Conservation (phyloP, 2,113 vertebrate genomes). For the Callospermophilus lateralis region DNA sequence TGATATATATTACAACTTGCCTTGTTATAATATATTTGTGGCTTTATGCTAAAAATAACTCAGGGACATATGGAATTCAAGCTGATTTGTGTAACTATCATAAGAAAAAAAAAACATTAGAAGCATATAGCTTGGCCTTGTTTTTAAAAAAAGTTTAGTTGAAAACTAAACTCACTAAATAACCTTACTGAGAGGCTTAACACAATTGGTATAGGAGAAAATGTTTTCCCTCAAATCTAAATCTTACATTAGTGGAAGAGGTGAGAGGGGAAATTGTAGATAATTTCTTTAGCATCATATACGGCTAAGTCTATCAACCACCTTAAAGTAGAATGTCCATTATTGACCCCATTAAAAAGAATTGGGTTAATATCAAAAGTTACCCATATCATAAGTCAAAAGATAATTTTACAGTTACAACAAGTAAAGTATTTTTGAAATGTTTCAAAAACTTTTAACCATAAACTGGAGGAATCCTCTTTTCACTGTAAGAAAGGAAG, state of each 20-base stretch:
- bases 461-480: slow-evolving; percentile 88
- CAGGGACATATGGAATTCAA: slow-evolving; percentile 90
- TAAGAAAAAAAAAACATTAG: slow-evolving; percentile 89
- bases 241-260: slow-evolving; percentile 78
- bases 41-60: slow-evolving; percentile 92
- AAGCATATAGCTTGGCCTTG: slow-evolving; percentile 86
- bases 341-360: slow-evolving; percentile 81
- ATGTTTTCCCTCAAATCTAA: slow-evolving; percentile 79
- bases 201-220: slow-evolving; percentile 78
- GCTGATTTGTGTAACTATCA: slow-evolving; percentile 88
- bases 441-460: slow-evolving; percentile 82
- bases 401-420: slow-evolving; percentile 79
- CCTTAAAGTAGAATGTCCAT: slow-evolving; percentile 80
- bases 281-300: slow-evolving; percentile 85
- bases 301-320: slow-evolving; percentile 86
- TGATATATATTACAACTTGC: slow-evolving; percentile 97
- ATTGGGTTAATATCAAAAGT: slow-evolving; percentile 82
- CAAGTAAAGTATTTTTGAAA: slow-evolving; percentile 87
- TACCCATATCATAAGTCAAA: slow-evolving; percentile 83
- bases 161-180: slow-evolving; percentile 84
- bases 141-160: slow-evolving; percentile 82
- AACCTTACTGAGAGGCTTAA: slow-evolving; percentile 82
- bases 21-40: slow-evolving; percentile 95
- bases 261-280: slow-evolving; percentile 68
- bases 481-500: slow-evolving; percentile 90